Evolutionary conservation across 2,113 vertebrate species (phyloP), one percentile per base, ranked within the genome.

Genomic region (Panurus biarmicus): DNA sequence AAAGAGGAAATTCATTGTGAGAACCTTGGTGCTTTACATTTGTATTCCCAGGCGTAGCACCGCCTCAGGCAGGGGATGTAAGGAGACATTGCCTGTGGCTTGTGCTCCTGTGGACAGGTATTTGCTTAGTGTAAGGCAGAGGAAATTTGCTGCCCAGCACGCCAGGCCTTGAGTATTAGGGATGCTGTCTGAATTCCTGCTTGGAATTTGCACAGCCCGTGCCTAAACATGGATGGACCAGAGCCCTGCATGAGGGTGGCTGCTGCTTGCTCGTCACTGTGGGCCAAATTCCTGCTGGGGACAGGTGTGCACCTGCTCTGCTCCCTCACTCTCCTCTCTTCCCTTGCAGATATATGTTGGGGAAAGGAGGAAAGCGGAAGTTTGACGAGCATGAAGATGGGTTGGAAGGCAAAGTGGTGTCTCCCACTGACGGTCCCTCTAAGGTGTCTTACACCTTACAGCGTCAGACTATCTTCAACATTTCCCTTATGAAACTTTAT

Each of bases 381-480:
- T 98, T 99, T 99, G 99, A 99, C 84, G 98, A 99, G 98, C 98
- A 99, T 99, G 99, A 99, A 98, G 99, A 99, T 98, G 99, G 98
- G 98, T 91, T 99, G 99, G 99, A 99, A 99, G 98, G 98, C 99
- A 99, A 99, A 99, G 96, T 98, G 97, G 94, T 98, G 72, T 98
- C 98, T 94, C 96, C 97, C 92, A 95, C 98, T 69, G 98, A 99
- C 13, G 98, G 98, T 95, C 98, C 98, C 69, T 99, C 99, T 92
- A 99, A 99, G 98, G 99, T 99, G 97, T 99, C 99, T 19, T 99
- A 99, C 98, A 99, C 99, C 86, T 98, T 99, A 97, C 99, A 99
- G 98, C 98, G 99, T 84, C 99, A 99, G 98, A 99, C 99, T 98
- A 99, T 99, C 98, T 99, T 99, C 98, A 99, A 99, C 98, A 99